Evolutionary conservation across 2,888 invertebrate species (phyloP), one percentile per base, ranked within the genome.

Genomic region (Xylophagus ater): DNA sequence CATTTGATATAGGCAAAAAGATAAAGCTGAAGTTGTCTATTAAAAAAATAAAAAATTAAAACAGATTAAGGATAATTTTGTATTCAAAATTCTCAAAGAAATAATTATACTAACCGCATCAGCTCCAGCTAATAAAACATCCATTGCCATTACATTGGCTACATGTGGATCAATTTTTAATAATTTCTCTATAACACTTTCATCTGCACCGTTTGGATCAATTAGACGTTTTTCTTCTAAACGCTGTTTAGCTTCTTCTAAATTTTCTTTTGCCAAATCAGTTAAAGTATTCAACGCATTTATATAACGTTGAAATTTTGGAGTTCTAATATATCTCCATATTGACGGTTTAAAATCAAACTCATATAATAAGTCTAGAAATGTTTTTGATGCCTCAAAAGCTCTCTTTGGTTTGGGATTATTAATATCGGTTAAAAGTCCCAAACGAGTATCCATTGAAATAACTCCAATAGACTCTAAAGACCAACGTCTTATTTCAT

Each of bases 61-160:
- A 13, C 21, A 21, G 10, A 12, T 9, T 31, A 31, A 31, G 5
- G 4, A 32, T 12, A 8, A 34, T 19, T 34, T 34, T 3, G 12
- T 31, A 18, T 17, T 15, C 8, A 10, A 17, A 8, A 18, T 15
- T 13, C 12, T 24, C 6, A 17, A 26, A 15, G 10, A 15, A 13
- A n/a, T 10, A 17, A 5, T 31, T 9, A 17, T 20, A 29, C 60
- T 66, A 63, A 86, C 81, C 38, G 81, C 80, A 54, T 83, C 82
- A 15, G 82, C 73, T 39, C 81, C 82, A 28, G 77, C 81, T 42
- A 74, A 62, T 6, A 82, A 50, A 76, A 81, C 74, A 54, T 82
- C 82, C 52, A 75, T 70, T 2, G 75, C 75, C 78, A 81, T 81
- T 43, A 75, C 67, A 5, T 71, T 54, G 1, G 80, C 81, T 7